phyloP scores from a whole-genome alignment of 2,797 vertebrate species.

The Florisuga fusca region DNA sequence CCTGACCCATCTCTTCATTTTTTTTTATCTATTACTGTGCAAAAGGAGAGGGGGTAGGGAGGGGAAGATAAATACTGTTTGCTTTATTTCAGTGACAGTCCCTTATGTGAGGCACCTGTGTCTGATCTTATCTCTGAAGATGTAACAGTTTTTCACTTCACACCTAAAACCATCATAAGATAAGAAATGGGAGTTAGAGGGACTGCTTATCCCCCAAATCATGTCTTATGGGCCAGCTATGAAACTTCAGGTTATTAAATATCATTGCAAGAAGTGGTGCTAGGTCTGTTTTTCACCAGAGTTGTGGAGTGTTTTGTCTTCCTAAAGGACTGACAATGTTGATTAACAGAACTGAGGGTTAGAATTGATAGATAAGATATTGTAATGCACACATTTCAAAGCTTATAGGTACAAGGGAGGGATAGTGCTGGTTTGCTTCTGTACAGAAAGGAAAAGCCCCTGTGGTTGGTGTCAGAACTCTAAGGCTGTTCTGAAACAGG shows the following conservation, averaged over 20 bases:
- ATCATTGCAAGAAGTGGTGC: not conserved
- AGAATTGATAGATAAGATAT: not conserved
- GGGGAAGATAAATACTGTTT: not conserved
- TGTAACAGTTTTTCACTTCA: not conserved
- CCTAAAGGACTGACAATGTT: not conserved
- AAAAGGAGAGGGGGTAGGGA: not conserved
- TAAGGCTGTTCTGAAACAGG: not conserved
- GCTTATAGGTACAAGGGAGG: not conserved
- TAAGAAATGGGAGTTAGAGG: not conserved
- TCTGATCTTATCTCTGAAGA: not conserved
- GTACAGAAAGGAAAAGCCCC: not conserved
- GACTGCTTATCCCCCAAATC: not conserved
- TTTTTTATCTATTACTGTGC: not conserved
- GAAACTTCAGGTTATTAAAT: not conserved
- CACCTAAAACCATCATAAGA: not conserved
- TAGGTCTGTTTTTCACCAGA: not conserved
- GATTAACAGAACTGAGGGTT: not conserved
- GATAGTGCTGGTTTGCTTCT: not conserved
- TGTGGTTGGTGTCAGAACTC: not conserved
- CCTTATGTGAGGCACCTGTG: not conserved
- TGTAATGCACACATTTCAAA: fast-evolving
- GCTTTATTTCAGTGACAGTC: not conserved
- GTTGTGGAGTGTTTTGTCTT: not conserved
- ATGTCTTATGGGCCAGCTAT: not conserved
- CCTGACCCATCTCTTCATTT: not conserved